Conservation (phyloP, 2,113 vertebrate genomes). For the Syngnathus typhle region DNA sequence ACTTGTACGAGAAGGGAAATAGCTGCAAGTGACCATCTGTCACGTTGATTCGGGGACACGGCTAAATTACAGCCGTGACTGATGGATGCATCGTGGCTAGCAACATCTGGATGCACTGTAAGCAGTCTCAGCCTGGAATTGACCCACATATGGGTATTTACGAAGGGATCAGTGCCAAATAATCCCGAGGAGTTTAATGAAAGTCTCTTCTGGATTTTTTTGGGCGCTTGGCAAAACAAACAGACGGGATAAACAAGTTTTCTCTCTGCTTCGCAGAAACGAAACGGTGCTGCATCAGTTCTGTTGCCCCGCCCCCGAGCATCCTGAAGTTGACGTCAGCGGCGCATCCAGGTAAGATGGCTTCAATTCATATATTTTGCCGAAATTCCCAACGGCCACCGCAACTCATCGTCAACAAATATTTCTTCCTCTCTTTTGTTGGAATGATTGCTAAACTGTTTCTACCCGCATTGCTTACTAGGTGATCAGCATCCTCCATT, state of each 20-base stretch:
- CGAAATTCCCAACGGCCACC: too few species aligned
- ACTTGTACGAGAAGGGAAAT: slow-evolving; percentile 45
- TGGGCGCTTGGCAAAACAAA: slow-evolving; percentile 12
- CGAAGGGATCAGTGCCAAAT: slow-evolving; percentile 41
- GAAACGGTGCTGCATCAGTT: slow-evolving; percentile 97
- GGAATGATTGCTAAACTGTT: background rate
- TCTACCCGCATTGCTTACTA: background rate
- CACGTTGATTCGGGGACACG: slow-evolving; percentile 34
- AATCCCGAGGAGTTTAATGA: slow-evolving; percentile 44
- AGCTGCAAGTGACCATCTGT: slow-evolving; percentile 42
- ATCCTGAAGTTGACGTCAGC: slow-evolving; percentile 75
- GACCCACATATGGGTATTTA: slow-evolving; percentile 57
- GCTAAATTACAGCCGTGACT: slow-evolving; percentile 43
- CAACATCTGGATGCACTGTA: slow-evolving; percentile 26
- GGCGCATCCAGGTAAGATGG: slow-evolving; percentile 64
- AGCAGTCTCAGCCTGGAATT: slow-evolving; percentile 46
- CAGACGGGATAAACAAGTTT: slow-evolving; percentile 15
- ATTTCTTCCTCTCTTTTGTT: background rate
- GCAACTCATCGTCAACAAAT: too few species aligned
- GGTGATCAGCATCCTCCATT: background rate
- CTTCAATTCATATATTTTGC: too few species aligned
- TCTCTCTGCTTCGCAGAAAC: slow-evolving; percentile 73
- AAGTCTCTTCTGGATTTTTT: slow-evolving; percentile 14
- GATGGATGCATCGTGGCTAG: slow-evolving; percentile 6
- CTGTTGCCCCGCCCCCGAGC: slow-evolving; percentile 92